These are phyloP conservation scores for Pocillopora grandis DNA, from an alignment of 92 coral and sea anemone genomes.

Conservation along the genomic window DNA sequence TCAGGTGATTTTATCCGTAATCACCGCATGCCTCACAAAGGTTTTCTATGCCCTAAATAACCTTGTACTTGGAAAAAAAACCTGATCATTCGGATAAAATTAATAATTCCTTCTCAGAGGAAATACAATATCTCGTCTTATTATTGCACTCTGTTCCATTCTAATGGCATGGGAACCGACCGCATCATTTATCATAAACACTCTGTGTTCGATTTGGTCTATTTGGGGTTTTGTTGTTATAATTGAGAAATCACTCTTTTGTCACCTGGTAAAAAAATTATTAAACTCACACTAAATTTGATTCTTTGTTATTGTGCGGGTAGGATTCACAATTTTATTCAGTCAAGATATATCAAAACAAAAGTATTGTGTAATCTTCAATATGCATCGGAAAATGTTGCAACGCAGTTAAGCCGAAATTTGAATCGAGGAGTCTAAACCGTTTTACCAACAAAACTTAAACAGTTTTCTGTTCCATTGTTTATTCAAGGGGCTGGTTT, in stretches of 20 bases:
- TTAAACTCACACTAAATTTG: not conserved
- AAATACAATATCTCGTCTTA: too few relatives aligned
- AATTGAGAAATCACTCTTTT: constrained; percentile 17
- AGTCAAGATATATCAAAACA: not conserved
- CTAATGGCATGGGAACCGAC: too few relatives aligned
- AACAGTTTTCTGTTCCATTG: constrained; percentile 14
- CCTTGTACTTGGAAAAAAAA: too few relatives aligned
- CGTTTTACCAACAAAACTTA: constrained; percentile 14
- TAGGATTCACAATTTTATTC: not conserved
- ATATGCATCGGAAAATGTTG: not conserved
- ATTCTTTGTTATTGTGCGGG: not conserved
- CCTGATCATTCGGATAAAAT: too few relatives aligned
- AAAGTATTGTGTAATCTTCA: not conserved
- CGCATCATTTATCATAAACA: not conserved
- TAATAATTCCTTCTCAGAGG: too few relatives aligned
- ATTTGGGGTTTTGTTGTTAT: constrained; percentile 5
- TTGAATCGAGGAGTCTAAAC: not conserved
- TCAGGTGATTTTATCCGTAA: too few relatives aligned
- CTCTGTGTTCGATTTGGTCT: not conserved
- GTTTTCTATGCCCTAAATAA: too few relatives aligned
- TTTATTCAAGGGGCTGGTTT: constrained; percentile 19
- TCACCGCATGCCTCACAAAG: too few relatives aligned
- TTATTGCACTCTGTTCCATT: too few relatives aligned
- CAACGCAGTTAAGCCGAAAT: not conserved
- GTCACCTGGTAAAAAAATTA: constrained; percentile 14